A percentile compares a stretch with the other conserved stretches of the same genome.
Conservation (phyloP, 1,140 invertebrate genomes). For the Nasonia longicornis region DNA sequence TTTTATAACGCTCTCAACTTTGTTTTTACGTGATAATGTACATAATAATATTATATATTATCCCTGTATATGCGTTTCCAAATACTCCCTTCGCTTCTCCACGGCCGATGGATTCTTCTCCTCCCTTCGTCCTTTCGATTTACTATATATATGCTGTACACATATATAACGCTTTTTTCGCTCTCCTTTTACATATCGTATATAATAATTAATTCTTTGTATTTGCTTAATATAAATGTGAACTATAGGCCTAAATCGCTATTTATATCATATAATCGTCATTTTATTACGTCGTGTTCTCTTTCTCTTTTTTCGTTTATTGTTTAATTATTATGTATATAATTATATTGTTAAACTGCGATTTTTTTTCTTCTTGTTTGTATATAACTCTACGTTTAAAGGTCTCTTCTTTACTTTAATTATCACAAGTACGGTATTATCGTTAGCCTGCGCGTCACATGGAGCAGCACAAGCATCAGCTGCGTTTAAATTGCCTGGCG, state of each 20-base stretch:
- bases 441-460: constrained; percentile 45
- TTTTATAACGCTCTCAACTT: neutral
- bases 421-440: constrained; percentile 59
- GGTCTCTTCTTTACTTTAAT: constrained; percentile 47
- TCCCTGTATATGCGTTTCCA: constrained; percentile 28
- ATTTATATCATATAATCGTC: constrained; percentile 21
- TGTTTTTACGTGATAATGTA: constrained; percentile 14
- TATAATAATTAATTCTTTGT: neutral
- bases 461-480: constrained; percentile 25
- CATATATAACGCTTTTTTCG: constrained; percentile 19
- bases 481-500: constrained; percentile 30
- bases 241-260: constrained; percentile 21
- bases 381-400: constrained; percentile 42
- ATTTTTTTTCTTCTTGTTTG: constrained; percentile 35
- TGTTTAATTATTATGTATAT: constrained; percentile 20
- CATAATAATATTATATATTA: constrained; percentile 34
- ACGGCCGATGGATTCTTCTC: constrained; percentile 7
- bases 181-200: neutral
- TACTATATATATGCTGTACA: constrained; percentile 23
- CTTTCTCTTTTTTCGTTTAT: constrained; percentile 20
- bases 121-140: neutral
- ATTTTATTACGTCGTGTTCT: neutral
- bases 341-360: constrained; percentile 22
- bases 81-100: neutral
- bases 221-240: constrained; percentile 35